Conservation (phyloP, 1,140 invertebrate species). For the Sinonovacula constricta region DNA sequence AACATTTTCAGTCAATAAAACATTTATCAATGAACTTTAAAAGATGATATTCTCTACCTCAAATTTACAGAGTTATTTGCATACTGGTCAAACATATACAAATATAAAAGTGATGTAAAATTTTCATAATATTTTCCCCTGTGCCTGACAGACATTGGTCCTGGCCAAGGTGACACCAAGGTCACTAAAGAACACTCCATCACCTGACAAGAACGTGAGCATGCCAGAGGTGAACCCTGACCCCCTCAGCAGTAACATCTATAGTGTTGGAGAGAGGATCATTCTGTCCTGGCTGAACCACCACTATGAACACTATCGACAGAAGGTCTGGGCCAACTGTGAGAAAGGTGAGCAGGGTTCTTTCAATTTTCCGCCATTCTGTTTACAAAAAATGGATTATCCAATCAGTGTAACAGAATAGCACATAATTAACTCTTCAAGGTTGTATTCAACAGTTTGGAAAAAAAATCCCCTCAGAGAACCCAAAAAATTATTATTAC, state of each 20-base stretch:
- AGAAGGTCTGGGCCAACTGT: slow-evolving; percentile 72
- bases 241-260: slow-evolving; percentile 77
- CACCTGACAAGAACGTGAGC: slow-evolving; percentile 65
- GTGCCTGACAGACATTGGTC: slow-evolving; percentile 70
- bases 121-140: not conserved
- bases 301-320: slow-evolving; percentile 75
- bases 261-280: slow-evolving; percentile 76
- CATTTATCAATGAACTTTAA: no score
- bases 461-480: no score
- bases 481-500: no score
- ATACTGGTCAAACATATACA: no score
- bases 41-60: no score
- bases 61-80: no score
- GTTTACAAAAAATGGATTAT: no score
- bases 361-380: no score
- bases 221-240: slow-evolving; percentile 75
- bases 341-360: slow-evolving; percentile 67
- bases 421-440: no score
- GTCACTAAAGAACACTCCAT: slow-evolving; percentile 66
- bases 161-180: slow-evolving; percentile 75
- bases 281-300: slow-evolving; percentile 78
- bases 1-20: no score
- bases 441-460: no score
- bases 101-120: not conserved
- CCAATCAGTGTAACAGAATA: no score